Evolutionary conservation across 2,797 vertebrate species (phyloP), one percentile per base, ranked within the genome.

Genomic region (Melanotaenia boesemani): DNA sequence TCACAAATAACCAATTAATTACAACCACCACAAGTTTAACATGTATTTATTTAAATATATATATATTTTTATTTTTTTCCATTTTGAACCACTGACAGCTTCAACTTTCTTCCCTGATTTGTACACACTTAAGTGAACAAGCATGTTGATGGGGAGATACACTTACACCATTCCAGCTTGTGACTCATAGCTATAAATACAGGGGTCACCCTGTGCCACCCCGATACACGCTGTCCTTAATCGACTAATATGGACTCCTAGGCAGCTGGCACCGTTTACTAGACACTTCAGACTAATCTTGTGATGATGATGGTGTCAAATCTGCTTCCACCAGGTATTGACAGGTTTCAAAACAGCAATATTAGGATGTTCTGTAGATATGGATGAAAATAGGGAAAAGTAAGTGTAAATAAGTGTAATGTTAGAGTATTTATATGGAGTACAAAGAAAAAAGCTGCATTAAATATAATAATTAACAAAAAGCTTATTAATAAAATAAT

Each of bases 101-200:
- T 7, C 3, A 10, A 37, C 63, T 73, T 80, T 77, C 60, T 67
- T 61, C 56, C 60, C 48, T 1, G 11, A 79, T 80, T 67, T 83
- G 62, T 86, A 80, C 71, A 75, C 83, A 81, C 68, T 81, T 84
- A 76, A 86, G 80, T 73, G 80, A 89, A 87, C 78, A 72, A 76
- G 83, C 84, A 79, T 70, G 82, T 81, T 92, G 89, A 90, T 81
- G 72, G 87, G 86, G 81, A 85, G 85, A 89, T 91, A 87, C 41
- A 72, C 88, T 90, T 85, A 87, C 82, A 86, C 83, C 82, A 83
- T 84, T 86, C 77, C 82, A 81, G 81, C 83, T 70, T 77, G 86
- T 91, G 92, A 93, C 81, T 90, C 88, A 86, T 81, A 80, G 84
- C 93, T 94, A 94, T 92, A 93, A 94, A 94, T 94, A 94, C 79